Evolutionary conservation across 2,113 vertebrate genomes (phyloP), one percentile per base, ranked within the genome.

Genomic region (Crotophaga sulcirostris): DNA sequence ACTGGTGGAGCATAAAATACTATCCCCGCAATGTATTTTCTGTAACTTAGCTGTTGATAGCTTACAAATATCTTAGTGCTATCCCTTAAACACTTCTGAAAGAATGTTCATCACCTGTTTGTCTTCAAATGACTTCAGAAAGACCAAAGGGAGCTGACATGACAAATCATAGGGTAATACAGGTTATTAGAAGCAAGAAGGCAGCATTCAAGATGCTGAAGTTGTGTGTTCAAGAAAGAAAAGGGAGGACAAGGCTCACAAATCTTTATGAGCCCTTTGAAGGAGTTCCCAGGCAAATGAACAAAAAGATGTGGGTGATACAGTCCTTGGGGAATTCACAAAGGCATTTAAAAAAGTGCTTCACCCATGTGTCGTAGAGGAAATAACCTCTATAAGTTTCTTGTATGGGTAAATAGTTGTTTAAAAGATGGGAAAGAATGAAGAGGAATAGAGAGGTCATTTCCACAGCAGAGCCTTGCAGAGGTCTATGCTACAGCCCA

Each of bases 221-320:
- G 72, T 84, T 89, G 64, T 77, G 64, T 72, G 52, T 40, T 94
- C 68, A 64, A 72, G 91, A 95, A 92, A 87, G 83, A 95, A 92
- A 94, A 95, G 94, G 91, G 94, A 95, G 95, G 89, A 92, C 93
- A 92, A 94, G 93, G 80, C 93, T 94, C 94, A 93, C 94, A 97
- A 87, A 96, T 95, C 91, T 95, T 96, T 87, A 84, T 83, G 80
- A 94, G 47, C 47, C 77, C 87, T 97, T 96, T 96, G 95, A 97
- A 97, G 84, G 93, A 92, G 84, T 89, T 86, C 64, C 47, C 66
- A 81, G 91, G 91, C 93, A 95, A 75, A 67, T 64, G 91, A 95
- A 92, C 85, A 93, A 81, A 96, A 89, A 78, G 96, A 94, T 97
- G 56, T 89, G 86, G 83, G 77, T 92, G 94, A 96, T 96, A 87